Percentiles rank a stretch among this genome's conserved stretches.
Conservation (phyloP, 2,797 vertebrate species). For the Enteromius anoplus region DNA sequence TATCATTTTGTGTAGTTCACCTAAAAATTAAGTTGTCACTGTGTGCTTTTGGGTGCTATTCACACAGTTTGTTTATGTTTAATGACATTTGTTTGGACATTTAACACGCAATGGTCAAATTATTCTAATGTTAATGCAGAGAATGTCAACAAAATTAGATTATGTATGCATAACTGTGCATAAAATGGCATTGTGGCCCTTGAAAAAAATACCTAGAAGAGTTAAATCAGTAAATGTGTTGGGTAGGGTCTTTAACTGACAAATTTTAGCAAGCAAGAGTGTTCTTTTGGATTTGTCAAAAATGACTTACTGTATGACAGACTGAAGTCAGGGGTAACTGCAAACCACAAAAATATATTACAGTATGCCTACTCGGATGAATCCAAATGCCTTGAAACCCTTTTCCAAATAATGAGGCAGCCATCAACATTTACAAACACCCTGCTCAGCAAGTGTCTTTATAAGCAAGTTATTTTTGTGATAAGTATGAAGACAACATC, state of each 20-base stretch:
- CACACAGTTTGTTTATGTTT: not conserved
- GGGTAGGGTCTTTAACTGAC: not conserved
- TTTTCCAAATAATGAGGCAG: not conserved
- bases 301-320: not conserved
- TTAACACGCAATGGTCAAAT: not conserved
- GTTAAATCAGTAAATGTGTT: not conserved
- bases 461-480: not conserved
- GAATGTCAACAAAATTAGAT: not conserved
- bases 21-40: not conserved
- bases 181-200: not conserved
- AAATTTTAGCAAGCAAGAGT: not conserved
- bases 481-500: not conserved
- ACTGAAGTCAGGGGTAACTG: not conserved
- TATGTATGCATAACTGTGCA: not conserved
- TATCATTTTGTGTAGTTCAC: not conserved
- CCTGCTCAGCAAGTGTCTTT: not conserved
- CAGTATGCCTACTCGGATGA: not conserved
- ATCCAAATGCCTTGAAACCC: not conserved
- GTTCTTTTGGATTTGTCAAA: not conserved
- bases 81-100: not conserved
- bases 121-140: not conserved
- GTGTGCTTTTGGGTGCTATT: not conserved
- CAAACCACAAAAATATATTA: not conserved
- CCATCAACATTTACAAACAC: not conserved
- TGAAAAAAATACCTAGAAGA: not conserved